These are phyloP conservation scores for Kuschelorhynchus macadamiae DNA, from an alignment of 2,888 invertebrate genomes.

Conservation along the genomic window DNA sequence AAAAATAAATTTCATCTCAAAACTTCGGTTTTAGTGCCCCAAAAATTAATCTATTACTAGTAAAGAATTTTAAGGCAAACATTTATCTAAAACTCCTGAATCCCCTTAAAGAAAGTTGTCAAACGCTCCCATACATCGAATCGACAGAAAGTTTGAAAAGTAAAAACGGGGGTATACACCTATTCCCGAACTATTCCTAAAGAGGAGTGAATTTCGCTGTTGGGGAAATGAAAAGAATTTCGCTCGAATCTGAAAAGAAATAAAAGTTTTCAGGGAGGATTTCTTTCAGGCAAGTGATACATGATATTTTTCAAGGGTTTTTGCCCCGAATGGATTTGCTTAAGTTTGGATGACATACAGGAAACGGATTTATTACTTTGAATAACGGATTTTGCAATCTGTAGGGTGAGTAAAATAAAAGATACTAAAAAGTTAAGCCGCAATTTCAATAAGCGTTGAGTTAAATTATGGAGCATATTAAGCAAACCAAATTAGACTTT, in stretches of 20 bases:
- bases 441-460: no score
- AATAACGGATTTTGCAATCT: no score
- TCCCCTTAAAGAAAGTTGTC: slow-evolving; percentile 11
- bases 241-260: slow-evolving; percentile 24
- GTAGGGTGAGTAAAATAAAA: no score
- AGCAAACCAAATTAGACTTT: no score
- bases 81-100: background rate
- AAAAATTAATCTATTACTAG: no score
- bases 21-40: no score
- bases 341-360: slow-evolving; percentile 9
- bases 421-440: no score
- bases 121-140: slow-evolving; percentile 6
- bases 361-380: slow-evolving; percentile 23
- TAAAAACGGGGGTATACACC: slow-evolving; percentile 34
- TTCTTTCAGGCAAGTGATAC: slow-evolving; percentile 38
- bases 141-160: slow-evolving; percentile 24
- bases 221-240: slow-evolving; percentile 35
- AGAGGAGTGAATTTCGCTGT: slow-evolving; percentile 39
- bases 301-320: slow-evolving; percentile 32
- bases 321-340: slow-evolving; percentile 19
- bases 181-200: slow-evolving; percentile 28
- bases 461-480: no score
- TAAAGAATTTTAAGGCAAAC: no score
- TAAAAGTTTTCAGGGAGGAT: slow-evolving; percentile 31
- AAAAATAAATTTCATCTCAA: no score